Base-by-base conservation (phyloP, 2,888 invertebrate genomes). In the Volucella inanis region DNA sequence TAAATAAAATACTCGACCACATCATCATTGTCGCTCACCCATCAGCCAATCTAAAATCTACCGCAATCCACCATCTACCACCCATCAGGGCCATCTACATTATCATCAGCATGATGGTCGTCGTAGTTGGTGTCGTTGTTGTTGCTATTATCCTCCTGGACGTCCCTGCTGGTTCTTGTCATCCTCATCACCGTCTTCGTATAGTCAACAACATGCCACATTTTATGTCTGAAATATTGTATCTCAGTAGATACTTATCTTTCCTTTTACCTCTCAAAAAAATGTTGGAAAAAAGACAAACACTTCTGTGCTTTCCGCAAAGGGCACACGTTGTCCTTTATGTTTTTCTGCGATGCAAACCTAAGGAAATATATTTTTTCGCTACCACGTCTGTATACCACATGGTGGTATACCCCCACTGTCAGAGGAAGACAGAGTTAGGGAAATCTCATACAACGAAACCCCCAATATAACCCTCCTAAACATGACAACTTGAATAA, bases 1-100 rank as follows among this genome's bases (percentile, higher is more conserved):
- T 71, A 79, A 79, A 84, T 84, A 84, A 75, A 84, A 84, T 79
- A 65, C 70, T 84, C 84, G 75, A 84, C 84, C 79, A 64, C 75
- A 79, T 71, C 74, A 75, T 64, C 82, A 55, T 74, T 49, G 49
- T 67, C 45, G 31, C 31, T 31, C 31, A 31, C 31, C 31, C 31
- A 31, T 31, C 31, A 31, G 31, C 31, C 31, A 31, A 31, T 31
- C 31, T 31, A 31, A 31, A 31, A 31, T 31, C 31, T 6, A 31
- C 31, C 6, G 31, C 31, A 31, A 31, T 31, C 31, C 31, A 31
- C 31, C 31, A 31, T 31, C 31, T 31, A 31, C 31, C 6, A 31
- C 41, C 55, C 70, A 64, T 64, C 64, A 54, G 15, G 3, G 71
- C 55, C 59, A 50, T 64, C 49, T 10, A n/a, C 62, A 47, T 67